Evolutionary conservation across 2,113 vertebrate genomes (phyloP), one percentile per base, ranked within the genome.

Genomic region (Perca flavescens): DNA sequence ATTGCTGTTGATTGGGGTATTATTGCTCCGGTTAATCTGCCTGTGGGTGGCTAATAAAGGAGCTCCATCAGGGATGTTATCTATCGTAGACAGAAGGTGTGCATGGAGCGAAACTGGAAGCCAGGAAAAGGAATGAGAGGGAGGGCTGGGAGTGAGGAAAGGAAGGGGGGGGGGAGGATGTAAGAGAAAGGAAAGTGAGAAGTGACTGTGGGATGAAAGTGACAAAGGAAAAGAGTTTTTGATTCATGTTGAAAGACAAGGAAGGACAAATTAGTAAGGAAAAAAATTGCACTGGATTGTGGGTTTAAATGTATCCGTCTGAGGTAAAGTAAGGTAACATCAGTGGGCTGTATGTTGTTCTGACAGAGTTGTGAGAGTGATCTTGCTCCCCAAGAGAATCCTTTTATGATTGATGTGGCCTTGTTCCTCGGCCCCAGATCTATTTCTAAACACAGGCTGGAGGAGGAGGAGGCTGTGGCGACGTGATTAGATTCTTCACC

Each of bases 1-100:
- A 95, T 95, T 94, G 88, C 89, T 72, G 88, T 82, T 94, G 90
- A 95, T 94, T 95, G 90, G 88, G 89, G 80, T 90, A 92, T 94
- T 92, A 94, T 89, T 93, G 86, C 85, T 85, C 58, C 61, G 78
- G 86, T 87, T 93, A 91, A 90, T 93, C 91, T 91, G 92, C 88
- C 89, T 73, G 91, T 93, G 91, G 93, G 92, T 92, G 86, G 90
- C 83, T 93, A 92, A 93, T 93, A 90, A 88, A 91, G 82, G 79
- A 90, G 84, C 88, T 89, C 86, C 88, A 92, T 90, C 88, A 84
- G 87, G 90, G 87, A 90, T 89, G 84, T 86, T 93, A 92, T 94
- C 93, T 88, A 80, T 86, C 58, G 78, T 54, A 60, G 67, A 76
- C 90, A 93, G 89, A 91, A 91, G 89, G 88, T 88, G 79, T 75